Evolutionary conservation across 2,113 vertebrate species (phyloP).

Genomic region (Mustela nigripes): DNA sequence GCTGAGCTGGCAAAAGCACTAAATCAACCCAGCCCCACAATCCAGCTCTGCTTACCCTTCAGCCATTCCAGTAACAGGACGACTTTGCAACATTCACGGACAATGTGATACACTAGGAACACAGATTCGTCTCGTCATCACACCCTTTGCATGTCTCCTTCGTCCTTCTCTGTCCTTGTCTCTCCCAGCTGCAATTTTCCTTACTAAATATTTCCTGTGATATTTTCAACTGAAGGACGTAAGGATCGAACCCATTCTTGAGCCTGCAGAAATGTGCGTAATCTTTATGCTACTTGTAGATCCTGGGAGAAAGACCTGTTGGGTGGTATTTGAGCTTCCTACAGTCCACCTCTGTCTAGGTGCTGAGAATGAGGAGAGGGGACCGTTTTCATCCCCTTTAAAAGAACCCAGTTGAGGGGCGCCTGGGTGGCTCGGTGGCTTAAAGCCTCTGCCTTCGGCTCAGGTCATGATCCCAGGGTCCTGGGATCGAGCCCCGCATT

Average conservation of each 20-base stretch:
- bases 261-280: not conserved
- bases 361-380: slow-evolving; percentile 31
- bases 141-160: not conserved
- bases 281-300: not conserved
- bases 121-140: slow-evolving; percentile 46
- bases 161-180: slow-evolving; percentile 47
- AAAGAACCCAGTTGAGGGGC: not conserved
- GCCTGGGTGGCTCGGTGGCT: no score
- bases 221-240: slow-evolving; percentile 50
- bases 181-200: slow-evolving; percentile 26
- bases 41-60: slow-evolving; percentile 18
- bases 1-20: slow-evolving; percentile 71
- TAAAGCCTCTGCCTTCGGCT: no score
- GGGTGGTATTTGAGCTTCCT: not conserved
- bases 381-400: slow-evolving; percentile 19
- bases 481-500: no score
- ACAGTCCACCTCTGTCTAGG: slow-evolving; percentile 15
- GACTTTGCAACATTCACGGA: not conserved
- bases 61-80: not conserved
- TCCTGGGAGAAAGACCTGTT: slow-evolving; percentile 18
- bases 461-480: no score
- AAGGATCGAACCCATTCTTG: slow-evolving; percentile 37
- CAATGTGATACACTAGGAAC: not conserved
- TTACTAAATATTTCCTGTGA: slow-evolving; percentile 57
- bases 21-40: slow-evolving; percentile 24